These are phyloP conservation scores for Phacellophora camtschatica DNA, from an alignment of 30 jellyfish, hydroid and myxozoan genomes.

Conservation along the genomic window DNA sequence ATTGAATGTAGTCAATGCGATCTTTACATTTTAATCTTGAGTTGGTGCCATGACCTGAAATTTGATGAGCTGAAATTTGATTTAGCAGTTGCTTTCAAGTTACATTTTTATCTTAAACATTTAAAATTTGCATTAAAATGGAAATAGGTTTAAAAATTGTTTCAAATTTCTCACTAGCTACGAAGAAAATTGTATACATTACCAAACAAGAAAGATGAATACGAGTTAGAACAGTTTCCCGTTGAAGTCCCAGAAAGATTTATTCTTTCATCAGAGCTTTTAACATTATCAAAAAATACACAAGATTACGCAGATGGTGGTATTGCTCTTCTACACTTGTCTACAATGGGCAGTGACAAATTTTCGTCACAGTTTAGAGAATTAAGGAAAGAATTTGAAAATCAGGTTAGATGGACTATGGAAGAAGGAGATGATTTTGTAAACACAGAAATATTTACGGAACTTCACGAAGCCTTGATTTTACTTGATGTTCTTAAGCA, in stretches of 20 bases:
- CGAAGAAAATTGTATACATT: constrained; percentile 70
- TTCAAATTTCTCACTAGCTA: constrained; percentile 44
- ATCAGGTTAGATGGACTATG: constrained; percentile 96
- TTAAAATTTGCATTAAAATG: too few relatives aligned
- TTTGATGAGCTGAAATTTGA: too few relatives aligned
- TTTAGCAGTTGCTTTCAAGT: too few relatives aligned
- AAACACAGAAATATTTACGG: constrained; percentile 82
- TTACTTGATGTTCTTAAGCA: constrained; percentile 85
- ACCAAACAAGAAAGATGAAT: constrained; percentile 48
- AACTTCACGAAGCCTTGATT: constrained; percentile 84
- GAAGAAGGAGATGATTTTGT: constrained; percentile 98
- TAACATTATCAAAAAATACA: constrained; percentile 53
- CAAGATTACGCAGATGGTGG: constrained; percentile 68
- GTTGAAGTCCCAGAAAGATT: constrained; percentile 12
- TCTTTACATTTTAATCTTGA: too few relatives aligned
- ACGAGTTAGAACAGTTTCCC: constrained; percentile 89
- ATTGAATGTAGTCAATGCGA: too few relatives aligned
- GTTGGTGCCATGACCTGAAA: too few relatives aligned
- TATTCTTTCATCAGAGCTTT: constrained; percentile 46
- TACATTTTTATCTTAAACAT: too few relatives aligned
- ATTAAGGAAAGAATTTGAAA: constrained; percentile 72
- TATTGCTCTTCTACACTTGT: constrained; percentile 74
- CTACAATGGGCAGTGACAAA: constrained; percentile 38
- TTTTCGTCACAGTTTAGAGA: constrained; percentile 23
- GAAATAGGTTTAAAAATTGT: background rate